Conservation (phyloP, 2,797 vertebrate genomes). For the Sebastes matsubarae region DNA sequence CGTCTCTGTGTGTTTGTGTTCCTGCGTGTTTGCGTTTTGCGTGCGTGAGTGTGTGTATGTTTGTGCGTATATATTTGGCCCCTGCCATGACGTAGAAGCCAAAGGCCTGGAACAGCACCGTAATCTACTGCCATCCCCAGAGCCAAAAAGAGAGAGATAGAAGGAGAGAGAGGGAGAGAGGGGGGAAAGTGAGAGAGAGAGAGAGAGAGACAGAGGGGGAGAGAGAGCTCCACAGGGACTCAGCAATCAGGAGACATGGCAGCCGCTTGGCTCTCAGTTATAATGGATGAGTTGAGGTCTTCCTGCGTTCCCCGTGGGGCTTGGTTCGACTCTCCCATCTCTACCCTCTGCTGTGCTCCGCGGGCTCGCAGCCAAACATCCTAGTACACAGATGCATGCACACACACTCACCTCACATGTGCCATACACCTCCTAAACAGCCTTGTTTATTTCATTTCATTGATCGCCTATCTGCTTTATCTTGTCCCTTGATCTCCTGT, state of each 20-base stretch:
- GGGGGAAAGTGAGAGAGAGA: slow-evolving; percentile 4
- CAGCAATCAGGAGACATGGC: slow-evolving; percentile 79
- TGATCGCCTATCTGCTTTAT: slow-evolving; percentile 67
- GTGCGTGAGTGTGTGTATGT: slow-evolving; percentile 24
- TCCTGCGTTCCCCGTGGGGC: slow-evolving; percentile 62
- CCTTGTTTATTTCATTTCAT: slow-evolving; percentile 68
- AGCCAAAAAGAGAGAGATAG: slow-evolving; percentile 48
- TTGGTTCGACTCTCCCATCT: slow-evolving; percentile 60
- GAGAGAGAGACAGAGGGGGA: background rate
- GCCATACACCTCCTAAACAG: slow-evolving; percentile 32
- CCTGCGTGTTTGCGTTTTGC: slow-evolving; percentile 8
- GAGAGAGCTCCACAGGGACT: slow-evolving; percentile 64
- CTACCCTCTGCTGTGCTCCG: slow-evolving; percentile 54
- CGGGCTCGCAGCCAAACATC: slow-evolving; percentile 55
- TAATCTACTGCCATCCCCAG: slow-evolving; percentile 60
- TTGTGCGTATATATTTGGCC: slow-evolving; percentile 55
- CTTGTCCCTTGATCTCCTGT: slow-evolving; percentile 53
- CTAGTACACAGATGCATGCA: slow-evolving; percentile 20
- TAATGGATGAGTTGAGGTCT: slow-evolving; percentile 80
- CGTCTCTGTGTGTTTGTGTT: slow-evolving; percentile 54
- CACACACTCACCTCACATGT: slow-evolving; percentile 41
- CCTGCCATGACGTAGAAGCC: slow-evolving; percentile 57
- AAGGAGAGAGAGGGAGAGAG: background rate
- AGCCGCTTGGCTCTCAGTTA: slow-evolving; percentile 77
- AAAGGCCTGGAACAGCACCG: slow-evolving; percentile 66